Conservation (phyloP, 2,113 vertebrate genomes). For the Penelope pileata region DNA sequence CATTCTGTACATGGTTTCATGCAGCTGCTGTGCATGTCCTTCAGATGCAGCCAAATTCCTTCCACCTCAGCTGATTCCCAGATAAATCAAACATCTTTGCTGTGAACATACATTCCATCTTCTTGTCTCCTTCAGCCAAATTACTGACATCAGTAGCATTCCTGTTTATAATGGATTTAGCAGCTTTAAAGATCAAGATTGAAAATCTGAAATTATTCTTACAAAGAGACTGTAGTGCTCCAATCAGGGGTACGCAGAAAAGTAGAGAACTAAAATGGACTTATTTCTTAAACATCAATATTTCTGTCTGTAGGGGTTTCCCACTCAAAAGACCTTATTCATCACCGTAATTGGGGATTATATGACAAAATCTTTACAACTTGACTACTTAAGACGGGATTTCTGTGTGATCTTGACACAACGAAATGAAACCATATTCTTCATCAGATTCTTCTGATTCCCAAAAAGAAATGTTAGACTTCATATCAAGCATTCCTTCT, state of each 20-base stretch:
- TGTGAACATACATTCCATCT: neutral
- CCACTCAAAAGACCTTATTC: neutral
- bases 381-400: neutral
- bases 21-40: neutral
- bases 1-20: neutral
- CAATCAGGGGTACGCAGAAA: neutral
- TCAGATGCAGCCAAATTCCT: neutral
- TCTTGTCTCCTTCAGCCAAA: neutral
- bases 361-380: neutral
- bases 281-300: neutral
- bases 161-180: neutral
- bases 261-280: neutral
- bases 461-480: neutral
- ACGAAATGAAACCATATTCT: neutral
- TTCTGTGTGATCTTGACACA: neutral
- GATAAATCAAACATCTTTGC: neutral
- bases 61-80: neutral
- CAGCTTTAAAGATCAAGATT: neutral
- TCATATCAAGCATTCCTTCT: neutral
- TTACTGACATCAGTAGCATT: neutral
- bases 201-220: neutral
- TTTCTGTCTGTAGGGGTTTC: neutral
- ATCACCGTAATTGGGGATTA: neutral
- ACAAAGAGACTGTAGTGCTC: neutral
- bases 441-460: neutral